phyloP scores from a whole-genome alignment of 2,113 vertebrate genomes.

The Rhynchomys soricoides region DNA sequence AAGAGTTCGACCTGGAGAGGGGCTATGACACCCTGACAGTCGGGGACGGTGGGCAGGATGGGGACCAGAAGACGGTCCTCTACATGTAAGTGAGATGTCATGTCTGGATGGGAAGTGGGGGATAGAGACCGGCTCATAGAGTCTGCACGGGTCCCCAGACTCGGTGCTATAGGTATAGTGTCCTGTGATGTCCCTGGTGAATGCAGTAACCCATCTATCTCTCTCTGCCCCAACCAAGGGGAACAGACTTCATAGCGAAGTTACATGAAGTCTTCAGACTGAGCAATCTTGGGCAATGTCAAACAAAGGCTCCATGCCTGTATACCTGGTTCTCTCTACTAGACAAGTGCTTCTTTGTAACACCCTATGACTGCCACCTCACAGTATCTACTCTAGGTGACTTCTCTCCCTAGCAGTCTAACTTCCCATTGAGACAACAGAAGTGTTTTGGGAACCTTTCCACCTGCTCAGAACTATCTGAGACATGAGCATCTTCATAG shows the following conservation, averaged over 20 bases:
- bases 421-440: background rate
- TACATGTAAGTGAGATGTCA: constrained; percentile 93
- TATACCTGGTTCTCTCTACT: background rate
- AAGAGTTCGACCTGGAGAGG: constrained; percentile 98
- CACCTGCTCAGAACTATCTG: background rate
- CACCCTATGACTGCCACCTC: background rate
- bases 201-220: background rate
- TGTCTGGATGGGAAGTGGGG: rapidly evolving
- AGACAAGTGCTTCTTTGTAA: background rate
- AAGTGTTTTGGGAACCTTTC: background rate
- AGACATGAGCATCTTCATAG: background rate
- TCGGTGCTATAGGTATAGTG: rapidly evolving
- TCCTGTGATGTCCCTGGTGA: background rate
- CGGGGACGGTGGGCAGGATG: constrained; percentile 95
- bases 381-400: background rate
- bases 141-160: background rate
- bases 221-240: background rate
- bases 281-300: background rate
- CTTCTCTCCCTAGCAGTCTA: background rate
- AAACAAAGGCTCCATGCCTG: background rate
- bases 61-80: constrained; percentile 97
- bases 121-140: background rate
- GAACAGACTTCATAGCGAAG: background rate
- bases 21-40: constrained; percentile 98
- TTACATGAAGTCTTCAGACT: background rate